Conservation (phyloP, 2,113 vertebrate species). For the Ailurus styani region DNA sequence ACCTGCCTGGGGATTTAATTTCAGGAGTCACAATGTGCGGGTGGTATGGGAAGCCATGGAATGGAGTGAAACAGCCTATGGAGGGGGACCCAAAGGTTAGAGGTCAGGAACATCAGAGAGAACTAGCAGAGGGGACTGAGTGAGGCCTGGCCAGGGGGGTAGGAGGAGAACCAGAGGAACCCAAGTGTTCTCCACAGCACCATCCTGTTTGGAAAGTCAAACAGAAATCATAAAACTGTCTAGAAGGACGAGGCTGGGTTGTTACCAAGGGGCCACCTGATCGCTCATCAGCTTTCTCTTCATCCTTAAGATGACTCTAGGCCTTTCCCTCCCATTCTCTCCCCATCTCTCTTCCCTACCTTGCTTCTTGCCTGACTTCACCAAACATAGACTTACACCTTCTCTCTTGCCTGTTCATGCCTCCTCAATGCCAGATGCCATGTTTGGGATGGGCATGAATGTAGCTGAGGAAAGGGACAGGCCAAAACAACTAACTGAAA, state of each 20-base stretch:
- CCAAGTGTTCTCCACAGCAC: not conserved
- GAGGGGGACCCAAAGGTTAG: not conserved
- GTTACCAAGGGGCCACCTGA: not conserved
- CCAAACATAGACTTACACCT: not conserved
- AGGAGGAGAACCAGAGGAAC: not conserved
- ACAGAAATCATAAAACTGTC: not conserved
- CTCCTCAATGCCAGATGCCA: not conserved
- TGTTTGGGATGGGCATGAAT: too few species aligned
- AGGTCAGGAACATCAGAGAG: not conserved
- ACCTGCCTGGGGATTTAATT: not conserved
- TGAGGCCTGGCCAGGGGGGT: not conserved
- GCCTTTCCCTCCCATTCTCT: not conserved
- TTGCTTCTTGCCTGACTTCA: not conserved
- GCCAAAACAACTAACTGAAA: not conserved
- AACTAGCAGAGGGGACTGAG: not conserved
- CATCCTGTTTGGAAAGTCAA: not conserved
- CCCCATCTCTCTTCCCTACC: not conserved
- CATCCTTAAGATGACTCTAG: not conserved
- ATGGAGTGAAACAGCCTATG: not conserved
- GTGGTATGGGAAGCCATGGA: not conserved
- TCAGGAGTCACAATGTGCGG: not conserved
- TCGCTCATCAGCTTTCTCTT: not conserved
- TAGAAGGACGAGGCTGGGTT: not conserved
- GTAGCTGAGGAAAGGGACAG: not conserved
- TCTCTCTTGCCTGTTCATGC: rapidly evolving